Evolutionary conservation across 1,140 invertebrate species (phyloP), one percentile per base, ranked within the genome.

Genomic region (Pseudomyrmex concolor): DNA sequence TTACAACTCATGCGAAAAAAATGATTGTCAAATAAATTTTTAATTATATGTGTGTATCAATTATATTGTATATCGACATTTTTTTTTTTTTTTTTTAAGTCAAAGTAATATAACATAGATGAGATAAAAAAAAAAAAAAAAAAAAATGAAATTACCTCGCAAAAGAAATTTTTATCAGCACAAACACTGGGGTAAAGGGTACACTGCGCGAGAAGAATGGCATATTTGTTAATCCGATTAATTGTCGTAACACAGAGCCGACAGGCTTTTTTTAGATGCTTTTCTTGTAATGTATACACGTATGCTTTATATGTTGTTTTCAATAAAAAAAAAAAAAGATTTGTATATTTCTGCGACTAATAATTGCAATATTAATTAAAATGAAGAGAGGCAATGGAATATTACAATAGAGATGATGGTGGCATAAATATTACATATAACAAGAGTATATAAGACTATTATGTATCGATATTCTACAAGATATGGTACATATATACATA

Each of bases 171-270:
- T 89, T 90, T 83, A 84, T 85, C 71, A 89, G 89, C 85, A 90
- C 91, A 92, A 93, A 93, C 91, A 93, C 92, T 93, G 91, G 90
- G 90, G 87, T 90, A 90, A 92, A 91, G 91, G 89, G 77, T 90
- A 83, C 72, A 87, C 72, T 84, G 78, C 62, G 51, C 43, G 25
- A 57, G 19, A 68, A 78, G 19, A 76, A 64, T 1, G 12, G 12
- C 25, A 7, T 77, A 67, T 74, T 48, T 63, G 25, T 51, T 84
- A 76, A 84, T 72, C 34, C 66, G 43, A 57, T 54, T 76, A 57
- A 48, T 74, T 17, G 22, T 15, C 50, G 7, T 43, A 64, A 66
- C 19, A 64, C 48, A 34, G 5, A 34, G 34, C 34, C 34, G 34
- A 34, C 34, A 34, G 34, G 34, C 34, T 7, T 34, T 34, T 34